Base-by-base conservation (phyloP, 2,113 vertebrate species). In the Lutjanus erythropterus region DNA sequence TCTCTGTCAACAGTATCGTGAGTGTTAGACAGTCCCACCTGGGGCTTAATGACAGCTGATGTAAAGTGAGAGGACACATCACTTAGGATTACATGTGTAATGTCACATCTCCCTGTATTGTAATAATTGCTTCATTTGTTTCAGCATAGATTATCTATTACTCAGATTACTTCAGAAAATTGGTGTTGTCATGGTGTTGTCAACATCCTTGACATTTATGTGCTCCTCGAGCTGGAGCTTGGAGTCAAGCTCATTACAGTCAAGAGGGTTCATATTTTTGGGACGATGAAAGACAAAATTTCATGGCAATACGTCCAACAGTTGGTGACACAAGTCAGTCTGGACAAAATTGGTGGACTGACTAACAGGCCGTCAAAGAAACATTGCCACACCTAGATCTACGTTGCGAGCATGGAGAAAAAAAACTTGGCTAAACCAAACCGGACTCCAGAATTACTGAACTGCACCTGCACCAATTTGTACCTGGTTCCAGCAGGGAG, bases 401-500 rank as follows among this genome's bases (percentile, higher is more conserved):
- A 4, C 14, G 6, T 46, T 8, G 3, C 29, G 16, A 29, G 21
- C n/a, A n/a, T 21, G n/a, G n/a, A n/a, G n/a, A 6, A 10, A 31
- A 11, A 23, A 53, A 42, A 19, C 19, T 3, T 19, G 18, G 39
- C 42, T 6, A 9, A 35, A 27, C 11, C n/a, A 29, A 76, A n/a
- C 11, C n/a, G n/a, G 67, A n/a, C 29, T 21, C 0, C 6, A 29
- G 9, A 21, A 12, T n/a, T n/a, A n/a, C 56, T 60, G 33, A 60
- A 23, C 21, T 47, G 16, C 31, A 10, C 1, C 4, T 47, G 41
- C 67, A 70, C 44, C 8, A n/a, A 29, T 60, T 29, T 14, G 7
- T 61, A 47, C 23, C 14, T 23, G 19, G 46, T 44, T 44, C 4
- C n/a, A 65, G 78, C 60, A 69, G 78, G 67, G 23, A 79, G 44